Evolutionary conservation across 2,888 invertebrate genomes (phyloP).

Genomic region (Apodemia hepburni): DNA sequence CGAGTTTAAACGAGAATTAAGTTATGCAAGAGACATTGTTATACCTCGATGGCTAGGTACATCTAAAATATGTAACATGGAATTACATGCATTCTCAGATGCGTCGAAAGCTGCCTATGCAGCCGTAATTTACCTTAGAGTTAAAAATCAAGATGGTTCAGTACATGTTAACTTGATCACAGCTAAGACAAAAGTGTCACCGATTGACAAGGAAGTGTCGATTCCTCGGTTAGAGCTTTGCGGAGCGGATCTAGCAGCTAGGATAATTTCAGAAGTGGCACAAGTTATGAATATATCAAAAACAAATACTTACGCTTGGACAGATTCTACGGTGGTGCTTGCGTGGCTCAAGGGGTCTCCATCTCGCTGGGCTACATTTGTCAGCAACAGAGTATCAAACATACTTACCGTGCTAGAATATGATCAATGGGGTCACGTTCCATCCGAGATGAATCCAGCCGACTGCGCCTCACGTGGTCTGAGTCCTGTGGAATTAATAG

Average conservation of each 20-base stretch:
- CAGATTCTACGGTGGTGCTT: constrained; percentile 17
- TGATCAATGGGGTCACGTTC: constrained; percentile 25
- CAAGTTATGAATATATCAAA: constrained; percentile 17
- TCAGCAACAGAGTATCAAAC: constrained; percentile 29
- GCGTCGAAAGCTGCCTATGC: constrained; percentile 31
- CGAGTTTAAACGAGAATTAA: not conserved
- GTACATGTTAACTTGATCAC: constrained; percentile 19
- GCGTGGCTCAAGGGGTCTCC: constrained; percentile 27
- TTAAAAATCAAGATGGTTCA: constrained; percentile 19
- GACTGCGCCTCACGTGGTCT: constrained; percentile 25
- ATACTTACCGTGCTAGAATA: constrained; percentile 29
- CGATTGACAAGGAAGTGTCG: constrained; percentile 19
- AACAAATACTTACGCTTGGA: constrained; percentile 24
- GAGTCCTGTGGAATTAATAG: not conserved
- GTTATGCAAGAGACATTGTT: constrained; percentile 1
- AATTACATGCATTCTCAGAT: constrained; percentile 31
- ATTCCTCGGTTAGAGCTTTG: constrained; percentile 20
- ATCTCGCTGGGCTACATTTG: constrained; percentile 22
- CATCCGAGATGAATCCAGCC: constrained; percentile 34
- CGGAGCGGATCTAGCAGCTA: constrained; percentile 12
- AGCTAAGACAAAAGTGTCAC: constrained; percentile 23
- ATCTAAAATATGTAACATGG: constrained; percentile 18
- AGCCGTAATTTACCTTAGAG: constrained; percentile 28
- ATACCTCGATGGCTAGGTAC: constrained; percentile 1
- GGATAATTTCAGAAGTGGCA: constrained; percentile 19